Conservation (phyloP, 2,888 invertebrate species). For the Cephus runcator region DNA sequence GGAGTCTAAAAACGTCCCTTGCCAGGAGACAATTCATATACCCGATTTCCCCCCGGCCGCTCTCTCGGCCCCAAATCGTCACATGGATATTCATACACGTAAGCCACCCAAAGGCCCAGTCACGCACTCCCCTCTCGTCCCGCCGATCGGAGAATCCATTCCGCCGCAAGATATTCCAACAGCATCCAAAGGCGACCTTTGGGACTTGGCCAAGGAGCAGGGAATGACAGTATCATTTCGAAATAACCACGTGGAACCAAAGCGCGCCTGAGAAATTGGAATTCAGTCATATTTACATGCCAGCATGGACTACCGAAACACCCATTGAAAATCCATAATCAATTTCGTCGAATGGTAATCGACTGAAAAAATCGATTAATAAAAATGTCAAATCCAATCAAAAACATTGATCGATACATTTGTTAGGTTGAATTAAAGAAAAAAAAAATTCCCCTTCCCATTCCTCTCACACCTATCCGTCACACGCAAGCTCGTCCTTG, state of each 20-base stretch:
- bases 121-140: neutral
- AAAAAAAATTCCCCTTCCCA: neutral
- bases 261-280: neutral
- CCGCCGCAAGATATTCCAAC: neutral
- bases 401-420: neutral
- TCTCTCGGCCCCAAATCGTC: neutral
- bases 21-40: conserved; percentile 35
- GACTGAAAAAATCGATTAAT: neutral
- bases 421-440: neutral
- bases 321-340: neutral
- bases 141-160: neutral
- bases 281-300: neutral
- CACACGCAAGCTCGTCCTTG: neutral
- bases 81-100: neutral
- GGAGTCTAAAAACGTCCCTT: conserved; percentile 27
- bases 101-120: neutral
- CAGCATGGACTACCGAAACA: neutral
- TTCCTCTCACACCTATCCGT: neutral
- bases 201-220: neutral
- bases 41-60: neutral
- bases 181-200: neutral
- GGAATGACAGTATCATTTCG: neutral
- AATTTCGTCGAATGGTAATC: neutral
- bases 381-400: neutral
- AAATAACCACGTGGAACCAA: neutral